Conservation (phyloP, 2,113 vertebrate species). For the Martes martes region DNA sequence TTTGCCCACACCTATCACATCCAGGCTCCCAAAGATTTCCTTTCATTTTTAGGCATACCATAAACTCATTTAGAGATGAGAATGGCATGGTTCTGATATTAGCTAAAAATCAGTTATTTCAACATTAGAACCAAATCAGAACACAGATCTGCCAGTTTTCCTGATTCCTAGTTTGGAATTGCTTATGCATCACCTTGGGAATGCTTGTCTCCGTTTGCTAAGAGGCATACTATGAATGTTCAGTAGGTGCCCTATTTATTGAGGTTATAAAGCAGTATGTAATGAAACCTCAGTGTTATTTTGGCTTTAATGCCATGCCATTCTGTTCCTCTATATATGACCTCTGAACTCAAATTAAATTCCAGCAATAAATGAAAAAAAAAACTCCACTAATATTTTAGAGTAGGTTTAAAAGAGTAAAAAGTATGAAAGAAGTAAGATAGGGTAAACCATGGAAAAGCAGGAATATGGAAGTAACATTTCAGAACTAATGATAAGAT, state of each 20-base stretch:
- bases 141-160: background rate
- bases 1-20: background rate
- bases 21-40: background rate
- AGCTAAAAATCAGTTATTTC: background rate
- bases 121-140: background rate
- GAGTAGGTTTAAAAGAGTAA: background rate
- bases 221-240: background rate
- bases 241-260: background rate
- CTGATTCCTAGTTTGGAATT: background rate
- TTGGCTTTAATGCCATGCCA: background rate
- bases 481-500: background rate
- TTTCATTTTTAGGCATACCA: background rate
- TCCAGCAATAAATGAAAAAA: background rate
- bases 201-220: background rate
- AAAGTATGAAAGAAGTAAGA: background rate
- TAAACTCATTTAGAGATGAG: background rate
- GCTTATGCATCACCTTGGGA: background rate
- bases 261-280: background rate
- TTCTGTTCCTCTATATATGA: background rate
- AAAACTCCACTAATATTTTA: background rate
- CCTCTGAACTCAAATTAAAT: background rate
- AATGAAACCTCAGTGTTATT: background rate
- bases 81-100: background rate
- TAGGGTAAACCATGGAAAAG: background rate
- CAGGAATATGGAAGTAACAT: background rate